Base-by-base conservation (phyloP, 2,888 invertebrate genomes). In the Bombylius major region DNA sequence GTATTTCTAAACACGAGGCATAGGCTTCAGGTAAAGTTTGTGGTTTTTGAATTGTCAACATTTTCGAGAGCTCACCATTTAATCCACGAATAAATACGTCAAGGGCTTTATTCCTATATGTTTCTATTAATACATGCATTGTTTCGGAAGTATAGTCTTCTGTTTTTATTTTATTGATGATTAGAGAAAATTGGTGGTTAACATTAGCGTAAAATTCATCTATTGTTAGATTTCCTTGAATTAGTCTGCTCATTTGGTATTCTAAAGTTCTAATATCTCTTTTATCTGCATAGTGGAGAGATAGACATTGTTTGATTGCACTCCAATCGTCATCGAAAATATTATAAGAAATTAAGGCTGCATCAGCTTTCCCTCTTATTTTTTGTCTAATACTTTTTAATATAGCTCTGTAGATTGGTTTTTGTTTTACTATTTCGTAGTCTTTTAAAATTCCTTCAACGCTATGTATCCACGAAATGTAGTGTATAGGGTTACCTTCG, bases 131-230 rank as follows among this genome's bases (percentile, higher is more conserved):
- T 5, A 44, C 45, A 45, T 44, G 47, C 33, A 54, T 51, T 36
- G 54, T 54, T 47, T 57, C 54, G 12, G 39, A 8, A 36, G 54
- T 34, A 51, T 57, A 47, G 9, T 36, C 33, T 14, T 51, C 49
- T 5, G 45, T 44, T 49, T 54, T 54, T 14, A 57, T 33, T 48
- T 51, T 62, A 42, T 61, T 62, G 6, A 62, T 58, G 23, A 62
- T 58, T 11, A 62, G 54, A 4, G 56, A 53, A 50, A 23, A 23
- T 23, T 23, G 23, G 23, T 23, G 23, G 3, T 60, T 63, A 5
- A 61, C 56, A 32, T 31, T 56, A 1, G 61, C 59, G 46, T 54
- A 54, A 31, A 54, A 54, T 34, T 54, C 53, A 39, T 54, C 48
- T 5, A 55, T 9, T 4, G 39, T 50, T 34, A 50, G 34, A 32